Evolutionary conservation across 2,797 vertebrate genomes (phyloP).

Genomic region (Melanogrammus aeglefinus): DNA sequence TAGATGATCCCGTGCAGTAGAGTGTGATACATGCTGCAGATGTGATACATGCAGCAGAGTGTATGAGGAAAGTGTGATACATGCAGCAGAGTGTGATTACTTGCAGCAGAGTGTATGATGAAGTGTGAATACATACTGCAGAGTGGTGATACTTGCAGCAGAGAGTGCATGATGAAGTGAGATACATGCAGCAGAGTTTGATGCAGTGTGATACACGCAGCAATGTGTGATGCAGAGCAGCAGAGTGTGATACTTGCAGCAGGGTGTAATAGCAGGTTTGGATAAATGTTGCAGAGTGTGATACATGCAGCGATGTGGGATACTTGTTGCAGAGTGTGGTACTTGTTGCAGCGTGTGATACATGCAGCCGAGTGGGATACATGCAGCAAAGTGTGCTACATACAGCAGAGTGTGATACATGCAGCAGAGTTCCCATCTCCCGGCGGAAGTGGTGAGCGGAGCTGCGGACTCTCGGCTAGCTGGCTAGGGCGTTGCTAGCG

Average conservation of each 20-base stretch:
- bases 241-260: not conserved
- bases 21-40: not conserved
- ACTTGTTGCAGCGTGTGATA: conserved; percentile 3
- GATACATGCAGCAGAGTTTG: too few relatives aligned
- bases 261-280: too few relatives aligned
- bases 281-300: not conserved
- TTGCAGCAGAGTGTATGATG: too few relatives aligned
- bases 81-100: too few relatives aligned
- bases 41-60: not conserved
- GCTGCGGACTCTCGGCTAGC: conserved; percentile 47
- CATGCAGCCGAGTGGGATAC: not conserved
- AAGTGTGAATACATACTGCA: too few relatives aligned
- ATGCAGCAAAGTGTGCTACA: conserved; percentile 23
- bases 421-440: conserved; percentile 48
- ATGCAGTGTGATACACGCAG: too few relatives aligned
- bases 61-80: too few relatives aligned
- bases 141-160: too few relatives aligned
- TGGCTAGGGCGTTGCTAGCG: conserved; percentile 75
- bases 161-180: too few relatives aligned
- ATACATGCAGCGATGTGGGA: too few relatives aligned
- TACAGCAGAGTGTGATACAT: conserved; percentile 25
- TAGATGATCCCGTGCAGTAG: not conserved
- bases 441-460: conserved; percentile 69
- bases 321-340: too few relatives aligned
- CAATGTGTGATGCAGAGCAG: too few relatives aligned